Base-by-base conservation (phyloP, 2,888 invertebrate genomes). In the Dioctria rufipes region DNA sequence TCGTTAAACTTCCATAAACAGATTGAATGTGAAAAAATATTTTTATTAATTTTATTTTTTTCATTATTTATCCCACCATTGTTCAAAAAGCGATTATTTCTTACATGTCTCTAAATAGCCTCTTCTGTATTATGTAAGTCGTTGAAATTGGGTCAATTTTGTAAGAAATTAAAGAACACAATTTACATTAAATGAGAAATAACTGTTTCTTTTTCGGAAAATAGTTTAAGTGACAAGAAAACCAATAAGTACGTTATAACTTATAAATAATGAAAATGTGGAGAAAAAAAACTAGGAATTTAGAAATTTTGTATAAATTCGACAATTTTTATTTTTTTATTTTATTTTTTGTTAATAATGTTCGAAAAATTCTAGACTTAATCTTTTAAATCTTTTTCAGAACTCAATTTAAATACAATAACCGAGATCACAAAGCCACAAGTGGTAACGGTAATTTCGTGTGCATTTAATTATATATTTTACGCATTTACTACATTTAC, bases 111-210 rank as follows among this genome's bases (percentile, higher is more conserved):
- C 25, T 60, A 58, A 6, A 25, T 40, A 73, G 39, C 73, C 73
- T 43, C 51, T 42, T 3, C 42, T 13, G 58, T 25, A 25, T 25
- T 25, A 25, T 25, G 25, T 73, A 73, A 73, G 73, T 51, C 51
- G 73, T 60, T 73, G 39, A 37, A 58, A 73, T 73, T 73, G 73
- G 73, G 73, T 73, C 73, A 73, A 73, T 73, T 73, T 73, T 73
- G 43, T 73, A 73, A 58, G 73, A 73, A 73, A 73, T 73, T 58
- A 39, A 73, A 58, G 8, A 71, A 71, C 73, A 58, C 73, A 73
- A 73, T 73, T 73, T 73, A 73, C 73, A 73, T 73, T 73, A 73
- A 73, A 73, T 73, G 60, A 73, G 40, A 58, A 73, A 73, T 73
- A 73, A 73, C 13, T 73, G 39, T 73, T 73, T 73, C 73, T 73